A percentile compares a stretch with the other conserved stretches of the same genome.
These are phyloP conservation scores for Cynopterus brachyotis DNA, from an alignment of 2,113 vertebrate species.

Conservation along the genomic window DNA sequence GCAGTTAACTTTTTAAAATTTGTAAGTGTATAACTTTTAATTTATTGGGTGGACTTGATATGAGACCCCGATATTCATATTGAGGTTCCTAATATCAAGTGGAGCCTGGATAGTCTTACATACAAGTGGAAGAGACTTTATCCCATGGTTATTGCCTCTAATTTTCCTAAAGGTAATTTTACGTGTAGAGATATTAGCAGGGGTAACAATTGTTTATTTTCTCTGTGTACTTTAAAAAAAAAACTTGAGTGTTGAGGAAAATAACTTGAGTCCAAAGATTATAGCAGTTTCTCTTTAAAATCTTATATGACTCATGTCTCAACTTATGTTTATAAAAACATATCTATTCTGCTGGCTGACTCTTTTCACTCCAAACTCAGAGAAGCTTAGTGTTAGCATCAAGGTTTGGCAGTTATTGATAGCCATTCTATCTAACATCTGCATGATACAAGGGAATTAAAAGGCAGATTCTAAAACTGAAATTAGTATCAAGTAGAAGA, in stretches of 20 bases:
- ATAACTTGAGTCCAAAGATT: not conserved
- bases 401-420: not conserved
- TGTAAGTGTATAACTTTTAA: not conserved
- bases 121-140: not conserved
- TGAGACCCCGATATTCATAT: not conserved
- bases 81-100: not conserved
- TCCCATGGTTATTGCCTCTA: not conserved
- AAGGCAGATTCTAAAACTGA: not conserved
- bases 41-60: not conserved
- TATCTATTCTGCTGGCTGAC: not conserved
- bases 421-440: not conserved
- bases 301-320: not conserved
- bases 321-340: not conserved
- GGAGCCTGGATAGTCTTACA: not conserved
- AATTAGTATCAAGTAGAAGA: not conserved
- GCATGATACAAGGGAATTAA: not conserved
- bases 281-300: not conserved
- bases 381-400: not conserved
- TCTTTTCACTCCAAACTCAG: not conserved
- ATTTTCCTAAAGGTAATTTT: not conserved
- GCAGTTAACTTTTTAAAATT: not conserved
- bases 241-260: not conserved
- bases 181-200: not conserved
- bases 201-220: not conserved
- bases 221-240: not conserved